phyloP scores from a whole-genome alignment of 2,113 vertebrate species.

The Acrocephalus arundinaceus region DNA sequence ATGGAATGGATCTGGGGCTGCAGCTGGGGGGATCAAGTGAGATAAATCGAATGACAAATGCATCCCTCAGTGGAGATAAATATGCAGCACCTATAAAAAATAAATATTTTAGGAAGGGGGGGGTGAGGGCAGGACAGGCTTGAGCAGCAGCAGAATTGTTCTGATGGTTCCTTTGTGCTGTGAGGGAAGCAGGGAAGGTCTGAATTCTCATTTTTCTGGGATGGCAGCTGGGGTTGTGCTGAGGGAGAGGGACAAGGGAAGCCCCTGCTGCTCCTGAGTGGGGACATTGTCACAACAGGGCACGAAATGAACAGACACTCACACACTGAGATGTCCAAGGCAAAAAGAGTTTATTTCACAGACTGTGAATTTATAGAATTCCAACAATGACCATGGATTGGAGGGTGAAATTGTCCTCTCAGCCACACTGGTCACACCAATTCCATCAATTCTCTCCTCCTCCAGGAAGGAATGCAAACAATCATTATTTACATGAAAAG shows the following conservation, averaged over 20 bases:
- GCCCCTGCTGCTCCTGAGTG: background rate
- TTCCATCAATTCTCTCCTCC: no score
- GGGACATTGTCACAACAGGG: no score
- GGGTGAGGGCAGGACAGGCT: background rate
- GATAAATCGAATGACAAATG: slow-evolving; percentile 63
- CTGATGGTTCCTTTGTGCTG: background rate
- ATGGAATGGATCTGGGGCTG: slow-evolving; percentile 65
- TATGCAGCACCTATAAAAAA: slow-evolving; percentile 55
- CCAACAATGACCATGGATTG: no score
- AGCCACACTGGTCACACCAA: no score
- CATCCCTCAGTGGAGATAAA: slow-evolving; percentile 50
- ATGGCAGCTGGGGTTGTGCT: background rate
- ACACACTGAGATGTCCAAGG: no score
- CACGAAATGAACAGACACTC: no score
- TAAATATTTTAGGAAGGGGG: slow-evolving; percentile 18
- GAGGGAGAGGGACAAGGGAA: background rate
- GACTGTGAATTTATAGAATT: no score
- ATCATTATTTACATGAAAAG: no score
- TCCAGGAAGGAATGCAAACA: no score
- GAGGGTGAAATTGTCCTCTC: no score
- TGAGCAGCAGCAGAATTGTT: background rate
- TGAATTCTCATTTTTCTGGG: background rate
- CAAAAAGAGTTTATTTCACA: no score
- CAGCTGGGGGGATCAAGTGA: slow-evolving; percentile 61
- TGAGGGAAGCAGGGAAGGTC: background rate